Evolutionary conservation across 2,888 invertebrate species (phyloP), one percentile per base, ranked within the genome.

Genomic region (Malachius bipustulatus): DNA sequence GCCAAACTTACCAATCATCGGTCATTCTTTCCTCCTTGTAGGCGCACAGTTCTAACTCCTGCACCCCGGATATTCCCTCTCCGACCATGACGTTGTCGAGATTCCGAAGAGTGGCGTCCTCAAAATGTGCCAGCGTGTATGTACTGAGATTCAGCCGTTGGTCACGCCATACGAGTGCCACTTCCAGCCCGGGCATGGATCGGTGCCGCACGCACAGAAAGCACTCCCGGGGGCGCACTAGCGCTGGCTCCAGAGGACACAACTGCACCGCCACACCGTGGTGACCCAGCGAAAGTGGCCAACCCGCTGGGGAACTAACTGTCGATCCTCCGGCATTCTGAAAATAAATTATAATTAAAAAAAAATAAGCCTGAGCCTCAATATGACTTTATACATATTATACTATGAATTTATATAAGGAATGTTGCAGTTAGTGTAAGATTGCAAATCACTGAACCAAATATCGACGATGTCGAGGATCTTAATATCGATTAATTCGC

Each of bases 261-360:
- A 78, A 63, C 52, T 77, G 75, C 48, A 77, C 60, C 49, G 73
- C 66, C 54, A 77, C 62, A 48, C 74, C 75, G 53, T 69, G 68
- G 37, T 57, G 58, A 48, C 69, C 70, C 52, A 76, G 65, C 55
- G 73, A 71, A 59, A 77, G 62, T 40, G 77, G 77, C 77, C 77
- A 78, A 59, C 77, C 77, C 54, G 66, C 58, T 46, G 71, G 70
- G 50, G 69, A 57, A 39, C 53, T 45, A 36, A 48, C 45, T 43
- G 54, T 50, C 42, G 61, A 65, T 45, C 66, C 59, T 53, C 68
- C 65, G 58, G 67, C 59, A 50, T 63, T 65, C 77, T 77, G 69
- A 26, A 68, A 65, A 14, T 43, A 39, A 48, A 47, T 50, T 41
- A 42, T 35, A 33, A n/a, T n/a, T n/a, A n/a, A n/a, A n/a, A n/a